Conservation (phyloP, 2,888 invertebrate species). For the Lasioglossum calceatum region DNA sequence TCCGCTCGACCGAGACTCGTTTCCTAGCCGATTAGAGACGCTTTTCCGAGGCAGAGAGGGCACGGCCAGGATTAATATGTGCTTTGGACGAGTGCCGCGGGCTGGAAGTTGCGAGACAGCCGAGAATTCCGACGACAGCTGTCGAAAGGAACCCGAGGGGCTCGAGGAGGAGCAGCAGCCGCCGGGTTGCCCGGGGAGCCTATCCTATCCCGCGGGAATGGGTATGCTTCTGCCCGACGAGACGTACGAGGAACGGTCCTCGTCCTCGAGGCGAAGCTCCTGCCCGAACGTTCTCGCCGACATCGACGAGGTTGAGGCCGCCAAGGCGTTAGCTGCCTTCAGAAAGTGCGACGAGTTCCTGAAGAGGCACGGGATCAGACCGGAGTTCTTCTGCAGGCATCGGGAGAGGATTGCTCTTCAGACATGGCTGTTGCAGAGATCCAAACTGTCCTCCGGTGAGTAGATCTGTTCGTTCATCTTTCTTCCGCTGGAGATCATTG, state of each 20-base stretch:
- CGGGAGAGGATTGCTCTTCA: conserved; percentile 84
- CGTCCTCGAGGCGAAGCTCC: conserved; percentile 74
- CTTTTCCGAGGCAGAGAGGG: conserved; percentile 38
- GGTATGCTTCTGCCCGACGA: conserved; percentile 91
- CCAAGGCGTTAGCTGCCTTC: conserved; percentile 84
- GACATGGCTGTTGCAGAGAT: conserved; percentile 77
- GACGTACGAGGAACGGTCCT: conserved; percentile 89
- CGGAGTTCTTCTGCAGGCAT: conserved; percentile 92
- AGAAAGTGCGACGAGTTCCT: conserved; percentile 88
- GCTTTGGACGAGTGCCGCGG: conserved; percentile 72
- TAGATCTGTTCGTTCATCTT: conserved; percentile 26
- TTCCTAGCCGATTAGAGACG: conserved; percentile 57
- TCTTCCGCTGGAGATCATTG: background rate
- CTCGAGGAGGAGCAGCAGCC: conserved; percentile 12
- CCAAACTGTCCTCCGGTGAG: conserved; percentile 78
- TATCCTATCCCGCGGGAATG: conserved; percentile 70
- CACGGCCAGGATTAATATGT: conserved; percentile 74
- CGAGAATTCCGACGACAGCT: conserved; percentile 64
- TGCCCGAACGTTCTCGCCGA: conserved; percentile 71
- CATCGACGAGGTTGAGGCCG: conserved; percentile 78
- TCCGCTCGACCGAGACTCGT: conserved; percentile 34
- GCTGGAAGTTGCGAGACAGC: conserved; percentile 62
- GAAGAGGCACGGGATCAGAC: conserved; percentile 88
- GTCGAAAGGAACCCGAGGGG: conserved; percentile 55
- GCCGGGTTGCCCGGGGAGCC: conserved; percentile 28